These are phyloP conservation scores for Rhodophaea formosa DNA, from an alignment of 2,888 invertebrate species.

Conservation along the genomic window DNA sequence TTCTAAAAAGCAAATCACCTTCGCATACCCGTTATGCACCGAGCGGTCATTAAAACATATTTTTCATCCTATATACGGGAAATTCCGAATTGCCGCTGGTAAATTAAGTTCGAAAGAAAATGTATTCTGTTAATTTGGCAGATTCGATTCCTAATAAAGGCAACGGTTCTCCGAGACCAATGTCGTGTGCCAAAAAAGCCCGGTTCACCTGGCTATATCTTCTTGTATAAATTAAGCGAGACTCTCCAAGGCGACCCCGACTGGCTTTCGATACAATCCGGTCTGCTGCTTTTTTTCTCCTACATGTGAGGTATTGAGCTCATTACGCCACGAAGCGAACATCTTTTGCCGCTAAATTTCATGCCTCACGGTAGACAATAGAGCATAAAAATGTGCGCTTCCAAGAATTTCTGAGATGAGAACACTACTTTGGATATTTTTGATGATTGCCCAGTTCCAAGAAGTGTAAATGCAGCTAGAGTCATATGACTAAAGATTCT, in stretches of 20 bases:
- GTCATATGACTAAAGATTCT: not conserved
- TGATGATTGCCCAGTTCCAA: not conserved
- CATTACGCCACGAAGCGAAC: conserved; percentile 37
- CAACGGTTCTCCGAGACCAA: conserved; percentile 42
- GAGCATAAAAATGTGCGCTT: conserved; percentile 6
- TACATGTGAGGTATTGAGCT: conserved; percentile 39
- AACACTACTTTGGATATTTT: not conserved
- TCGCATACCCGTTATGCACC: conserved; percentile 7
- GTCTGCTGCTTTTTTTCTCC: conserved; percentile 31
- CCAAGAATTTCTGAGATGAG: conserved; percentile 3
- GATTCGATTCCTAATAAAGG: conserved; percentile 50
- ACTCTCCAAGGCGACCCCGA: conserved; percentile 47
- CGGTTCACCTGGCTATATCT: conserved; percentile 42
- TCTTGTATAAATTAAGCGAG: conserved; percentile 51
- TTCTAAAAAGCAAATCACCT: conserved; percentile 17
- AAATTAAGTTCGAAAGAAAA: conserved; percentile 27
- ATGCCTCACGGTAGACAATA: conserved; percentile 8
- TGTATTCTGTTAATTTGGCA: conserved; percentile 38
- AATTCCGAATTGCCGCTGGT: conserved; percentile 9
- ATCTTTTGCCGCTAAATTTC: conserved; percentile 22
- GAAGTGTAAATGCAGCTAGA: not conserved
- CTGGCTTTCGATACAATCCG: conserved; percentile 56
- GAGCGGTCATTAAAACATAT: conserved; percentile 1
- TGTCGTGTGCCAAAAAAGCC: conserved; percentile 61
- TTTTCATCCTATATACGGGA: conserved; percentile 9